Conservation (phyloP, 2,888 invertebrate genomes). For the Neoascia interrupta region DNA sequence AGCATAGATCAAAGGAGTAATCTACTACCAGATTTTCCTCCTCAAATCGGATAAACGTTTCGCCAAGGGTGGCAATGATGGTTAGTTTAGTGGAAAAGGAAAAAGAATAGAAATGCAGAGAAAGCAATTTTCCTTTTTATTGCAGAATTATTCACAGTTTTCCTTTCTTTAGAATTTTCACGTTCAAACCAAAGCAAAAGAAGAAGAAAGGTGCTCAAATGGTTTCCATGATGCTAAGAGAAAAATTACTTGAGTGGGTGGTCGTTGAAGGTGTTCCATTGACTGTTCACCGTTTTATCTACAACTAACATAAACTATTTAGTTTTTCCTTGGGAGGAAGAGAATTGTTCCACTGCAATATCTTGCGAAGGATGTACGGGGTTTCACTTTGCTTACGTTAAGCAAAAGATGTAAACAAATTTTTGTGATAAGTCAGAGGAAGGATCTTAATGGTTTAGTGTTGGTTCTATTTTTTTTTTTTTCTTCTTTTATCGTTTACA, state of each 20-base stretch:
- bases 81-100: slow-evolving; percentile 1
- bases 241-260: slow-evolving; percentile 37
- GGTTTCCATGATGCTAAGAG: slow-evolving; percentile 29
- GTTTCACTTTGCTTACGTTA: slow-evolving; percentile 1
- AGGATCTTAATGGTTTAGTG: slow-evolving; percentile 35
- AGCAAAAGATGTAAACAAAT: slow-evolving; percentile 38
- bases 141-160: slow-evolving; percentile 43
- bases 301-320: slow-evolving; percentile 51
- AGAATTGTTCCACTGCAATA: slow-evolving; percentile 4
- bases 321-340: slow-evolving; percentile 7
- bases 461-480: no score
- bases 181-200: slow-evolving; percentile 22
- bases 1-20: neutral
- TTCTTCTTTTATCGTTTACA: slow-evolving; percentile 1
- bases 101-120: slow-evolving; percentile 24
- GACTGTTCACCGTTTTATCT: slow-evolving; percentile 48
- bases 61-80: neutral
- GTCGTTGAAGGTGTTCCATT: slow-evolving; percentile 32
- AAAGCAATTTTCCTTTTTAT: slow-evolving; percentile 47
- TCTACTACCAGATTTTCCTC: neutral
- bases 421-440: slow-evolving; percentile 38
- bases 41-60: slow-evolving; percentile 4
- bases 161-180: slow-evolving; percentile 10
- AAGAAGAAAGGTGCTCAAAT: slow-evolving; percentile 39
- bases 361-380: slow-evolving; percentile 11